These are phyloP conservation scores for Actinia equina DNA, from an alignment of 64 coral and sea anemone species.

Conservation along the genomic window DNA sequence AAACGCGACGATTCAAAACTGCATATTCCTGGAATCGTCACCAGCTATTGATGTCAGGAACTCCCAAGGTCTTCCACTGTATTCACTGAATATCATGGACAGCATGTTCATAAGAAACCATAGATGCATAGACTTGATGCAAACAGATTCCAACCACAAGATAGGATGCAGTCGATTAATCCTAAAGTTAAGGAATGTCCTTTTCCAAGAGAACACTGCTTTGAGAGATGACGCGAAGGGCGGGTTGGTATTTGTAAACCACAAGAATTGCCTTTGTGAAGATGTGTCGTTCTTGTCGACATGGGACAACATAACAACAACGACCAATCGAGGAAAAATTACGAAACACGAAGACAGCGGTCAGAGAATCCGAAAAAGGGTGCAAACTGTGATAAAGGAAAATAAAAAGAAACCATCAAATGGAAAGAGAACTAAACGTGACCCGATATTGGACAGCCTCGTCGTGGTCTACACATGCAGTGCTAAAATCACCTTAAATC, in stretches of 20 bases:
- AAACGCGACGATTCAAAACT: background rate
- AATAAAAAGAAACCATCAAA: background rate
- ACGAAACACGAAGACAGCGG: too few species aligned
- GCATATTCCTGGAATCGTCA: background rate
- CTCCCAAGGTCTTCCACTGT: background rate
- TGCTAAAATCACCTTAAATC: background rate
- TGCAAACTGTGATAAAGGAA: too few species aligned
- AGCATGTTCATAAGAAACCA: background rate
- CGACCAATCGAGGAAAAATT: background rate
- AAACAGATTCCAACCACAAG: background rate
- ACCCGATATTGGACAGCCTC: constrained; percentile 2
- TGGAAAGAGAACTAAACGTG: background rate
- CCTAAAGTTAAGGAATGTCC: background rate
- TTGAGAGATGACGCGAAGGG: background rate
- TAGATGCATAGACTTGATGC: background rate
- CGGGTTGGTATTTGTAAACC: background rate
- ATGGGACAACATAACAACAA: background rate
- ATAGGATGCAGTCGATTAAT: background rate
- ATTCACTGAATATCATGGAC: background rate
- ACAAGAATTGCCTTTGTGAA: background rate
- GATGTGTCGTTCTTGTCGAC: background rate
- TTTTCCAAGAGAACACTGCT: background rate
- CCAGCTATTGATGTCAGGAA: background rate
- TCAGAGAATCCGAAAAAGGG: too few species aligned
- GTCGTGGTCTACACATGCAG: background rate